Evolutionary conservation across 2,888 invertebrate species (phyloP), one percentile per base, ranked within the genome.

Genomic region (Eurois occulta): DNA sequence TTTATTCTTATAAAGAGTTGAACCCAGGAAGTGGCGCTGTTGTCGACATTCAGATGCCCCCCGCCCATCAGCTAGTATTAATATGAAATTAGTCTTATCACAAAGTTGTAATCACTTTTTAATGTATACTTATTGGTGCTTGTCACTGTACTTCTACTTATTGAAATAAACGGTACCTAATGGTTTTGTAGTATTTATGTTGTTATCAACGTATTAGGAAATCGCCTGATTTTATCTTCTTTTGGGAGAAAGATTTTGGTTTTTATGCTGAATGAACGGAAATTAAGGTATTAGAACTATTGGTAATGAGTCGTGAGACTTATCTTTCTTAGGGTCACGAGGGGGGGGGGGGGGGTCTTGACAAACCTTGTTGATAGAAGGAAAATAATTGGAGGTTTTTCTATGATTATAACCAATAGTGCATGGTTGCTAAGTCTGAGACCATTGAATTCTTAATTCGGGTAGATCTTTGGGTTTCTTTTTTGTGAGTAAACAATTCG

Each of bases 141-240:
- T 1, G 41, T 65, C 1, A 65, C 16, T 65, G 65, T 65, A 62
- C n/a, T 67, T 32, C 16, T 32, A 24, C 43, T 68, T n/a, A 35
- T 41, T 64, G 62, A 46, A 78, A 76, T 35, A 55, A 75, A 58
- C 65, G n/a, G 28, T 38, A 41, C 13, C 64, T 83, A 80, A 71
- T 80, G 67, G 67, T 58, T 78, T 71, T 80, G 41, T 80, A 66
- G 72, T 75, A 80, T 79, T 75, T 79, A 72, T 83, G 71, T 60
- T 72, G 55, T 72, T 82, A 75, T 64, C 24, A 78, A 52, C 81
- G 55, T 55, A 81, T 81, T 77, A 77, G 48, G 72, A 35, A 81
- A 81, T 77, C 68, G 55, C 1, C 7, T 58, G 7, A 28, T 52
- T 67, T 71, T 75, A 35, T 75, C 24, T 68, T 46, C 55, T 62